Conservation (phyloP, 2,888 invertebrate genomes). For the Morpho deidamia region DNA sequence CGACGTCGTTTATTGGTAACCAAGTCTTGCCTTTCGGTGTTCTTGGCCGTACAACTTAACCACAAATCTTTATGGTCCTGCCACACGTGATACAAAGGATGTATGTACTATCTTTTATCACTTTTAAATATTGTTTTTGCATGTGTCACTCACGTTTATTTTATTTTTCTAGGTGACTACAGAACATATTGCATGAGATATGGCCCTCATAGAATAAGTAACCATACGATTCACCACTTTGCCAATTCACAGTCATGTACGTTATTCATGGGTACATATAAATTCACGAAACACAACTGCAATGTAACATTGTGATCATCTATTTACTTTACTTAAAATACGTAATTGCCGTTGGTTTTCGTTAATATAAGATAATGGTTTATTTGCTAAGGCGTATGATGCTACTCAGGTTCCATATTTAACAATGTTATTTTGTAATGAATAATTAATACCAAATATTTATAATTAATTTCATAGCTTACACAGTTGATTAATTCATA, state of each 20-base stretch:
- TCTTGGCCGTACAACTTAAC: constrained; percentile 16
- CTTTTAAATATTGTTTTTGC: constrained; percentile 32
- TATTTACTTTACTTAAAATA: not conserved
- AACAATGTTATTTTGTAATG: no score
- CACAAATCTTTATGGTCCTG: constrained; percentile 12
- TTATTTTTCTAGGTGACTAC: constrained; percentile 63
- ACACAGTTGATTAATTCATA: no score
- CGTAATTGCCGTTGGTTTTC: constrained; percentile 3
- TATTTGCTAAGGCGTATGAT: not conserved
- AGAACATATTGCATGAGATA: constrained; percentile 63
- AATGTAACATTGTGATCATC: not conserved
- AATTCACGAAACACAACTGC: constrained; percentile 12
- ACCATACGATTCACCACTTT: constrained; percentile 50
- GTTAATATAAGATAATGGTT: not conserved
- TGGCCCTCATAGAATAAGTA: constrained; percentile 63
- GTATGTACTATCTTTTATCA: constrained; percentile 24
- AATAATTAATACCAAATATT: no score
- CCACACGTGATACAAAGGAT: constrained; percentile 21
- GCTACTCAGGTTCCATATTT: no score
- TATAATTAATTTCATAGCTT: no score
- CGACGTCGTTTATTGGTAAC: constrained; percentile 38
- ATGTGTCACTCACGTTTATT: constrained; percentile 42
- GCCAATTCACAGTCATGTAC: constrained; percentile 60
- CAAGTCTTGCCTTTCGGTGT: constrained; percentile 21
- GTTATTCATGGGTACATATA: constrained; percentile 32